Conservation (phyloP, 2,888 invertebrate species). For the Xestia xanthographa region DNA sequence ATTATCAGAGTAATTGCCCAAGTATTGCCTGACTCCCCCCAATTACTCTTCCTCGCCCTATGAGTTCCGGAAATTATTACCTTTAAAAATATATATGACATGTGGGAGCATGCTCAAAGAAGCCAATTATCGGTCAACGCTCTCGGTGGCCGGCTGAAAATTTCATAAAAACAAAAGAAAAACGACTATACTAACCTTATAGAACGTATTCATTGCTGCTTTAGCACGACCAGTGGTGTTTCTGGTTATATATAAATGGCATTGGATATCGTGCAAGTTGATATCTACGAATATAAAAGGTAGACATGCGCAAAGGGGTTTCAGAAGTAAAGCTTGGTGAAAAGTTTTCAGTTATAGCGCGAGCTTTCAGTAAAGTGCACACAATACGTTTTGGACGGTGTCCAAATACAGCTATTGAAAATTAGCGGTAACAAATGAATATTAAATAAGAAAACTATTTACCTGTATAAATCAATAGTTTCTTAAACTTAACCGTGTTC, state of each 20-base stretch:
- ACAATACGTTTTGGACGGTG: slow-evolving; percentile 6
- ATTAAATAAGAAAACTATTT: not conserved
- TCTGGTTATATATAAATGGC: not conserved
- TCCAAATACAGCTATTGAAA: not conserved
- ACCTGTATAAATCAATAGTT: not conserved
- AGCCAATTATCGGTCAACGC: slow-evolving; percentile 69
- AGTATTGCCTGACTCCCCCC: slow-evolving; percentile 21
- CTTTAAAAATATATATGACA: slow-evolving; percentile 54
- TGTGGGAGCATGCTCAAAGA: slow-evolving; percentile 43
- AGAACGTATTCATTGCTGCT: slow-evolving; percentile 25
- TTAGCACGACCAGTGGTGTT: not conserved
- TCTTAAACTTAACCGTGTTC: not conserved
- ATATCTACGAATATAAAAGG: slow-evolving; percentile 20
- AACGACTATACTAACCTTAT: not conserved
- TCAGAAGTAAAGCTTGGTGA: slow-evolving; percentile 70
- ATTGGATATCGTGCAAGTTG: slow-evolving; percentile 26
- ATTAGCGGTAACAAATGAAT: not conserved
- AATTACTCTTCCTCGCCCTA: slow-evolving; percentile 39
- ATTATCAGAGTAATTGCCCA: slow-evolving; percentile 4
- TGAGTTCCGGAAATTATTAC: slow-evolving; percentile 45
- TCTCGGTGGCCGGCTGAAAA: slow-evolving; percentile 47
- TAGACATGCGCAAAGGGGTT: slow-evolving; percentile 74
- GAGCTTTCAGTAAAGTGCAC: slow-evolving; percentile 68
- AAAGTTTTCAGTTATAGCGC: slow-evolving; percentile 77
- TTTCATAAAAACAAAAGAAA: slow-evolving; percentile 48